Evolutionary conservation across 2,797 vertebrate species (phyloP).

Genomic region (Epinephelus awoara): DNA sequence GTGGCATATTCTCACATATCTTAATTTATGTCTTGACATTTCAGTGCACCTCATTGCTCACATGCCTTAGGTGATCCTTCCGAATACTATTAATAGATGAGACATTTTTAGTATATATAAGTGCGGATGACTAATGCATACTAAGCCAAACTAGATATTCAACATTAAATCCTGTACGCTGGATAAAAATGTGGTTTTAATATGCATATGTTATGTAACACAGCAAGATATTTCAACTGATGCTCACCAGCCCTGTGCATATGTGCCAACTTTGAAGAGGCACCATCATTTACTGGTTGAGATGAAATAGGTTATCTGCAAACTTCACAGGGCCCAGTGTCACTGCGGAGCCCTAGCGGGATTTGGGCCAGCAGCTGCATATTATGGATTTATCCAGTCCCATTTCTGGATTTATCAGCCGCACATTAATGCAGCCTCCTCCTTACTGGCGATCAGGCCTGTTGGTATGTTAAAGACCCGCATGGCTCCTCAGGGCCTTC

Average conservation of each 20-base stretch:
- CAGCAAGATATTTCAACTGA: slow-evolving; percentile 39
- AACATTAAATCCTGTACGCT: slow-evolving; percentile 14
- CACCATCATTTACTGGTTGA: slow-evolving; percentile 54
- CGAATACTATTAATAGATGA: neutral
- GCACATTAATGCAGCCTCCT: slow-evolving; percentile 58
- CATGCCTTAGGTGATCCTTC: neutral
- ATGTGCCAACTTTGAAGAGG: slow-evolving; percentile 44
- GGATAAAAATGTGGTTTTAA: slow-evolving; percentile 17
- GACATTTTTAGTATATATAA: neutral
- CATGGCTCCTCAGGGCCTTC: slow-evolving; percentile 70
- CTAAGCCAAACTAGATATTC: neutral
- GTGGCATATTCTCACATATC: slow-evolving; percentile 17
- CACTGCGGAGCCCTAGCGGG: slow-evolving; percentile 43
- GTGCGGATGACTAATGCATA: neutral
- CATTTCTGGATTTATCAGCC: slow-evolving; percentile 70
- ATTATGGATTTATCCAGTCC: slow-evolving; percentile 68
- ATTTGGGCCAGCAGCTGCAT: slow-evolving; percentile 65
- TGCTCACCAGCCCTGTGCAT: slow-evolving; percentile 9
- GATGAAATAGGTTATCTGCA: slow-evolving; percentile 62
- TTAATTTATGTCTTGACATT: slow-evolving; percentile 15
- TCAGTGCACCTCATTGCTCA: slow-evolving; percentile 12
- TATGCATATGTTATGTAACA: slow-evolving; percentile 10
- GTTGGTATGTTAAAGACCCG: slow-evolving; percentile 65
- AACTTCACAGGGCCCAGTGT: slow-evolving; percentile 54
- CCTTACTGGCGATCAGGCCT: slow-evolving; percentile 57